Conservation (phyloP, 2,888 invertebrate genomes). For the Hydrotaea diabolus region DNA sequence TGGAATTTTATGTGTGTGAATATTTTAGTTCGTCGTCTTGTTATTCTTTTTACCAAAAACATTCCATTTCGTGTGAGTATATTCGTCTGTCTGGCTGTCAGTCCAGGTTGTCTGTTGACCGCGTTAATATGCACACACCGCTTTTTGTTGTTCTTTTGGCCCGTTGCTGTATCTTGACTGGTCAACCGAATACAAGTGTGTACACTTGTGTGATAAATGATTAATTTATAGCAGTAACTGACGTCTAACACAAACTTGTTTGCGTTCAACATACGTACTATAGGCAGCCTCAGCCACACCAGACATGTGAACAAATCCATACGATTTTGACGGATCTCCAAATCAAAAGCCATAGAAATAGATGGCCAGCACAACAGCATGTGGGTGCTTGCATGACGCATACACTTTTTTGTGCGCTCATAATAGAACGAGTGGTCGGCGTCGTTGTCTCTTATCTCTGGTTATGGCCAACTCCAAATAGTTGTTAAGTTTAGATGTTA, state of each 20-base stretch:
- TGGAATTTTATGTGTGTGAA: not conserved
- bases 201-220: slow-evolving; percentile 35
- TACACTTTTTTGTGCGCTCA: not conserved
- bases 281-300: not conserved
- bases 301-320: slow-evolving; percentile 39
- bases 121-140: slow-evolving; percentile 5
- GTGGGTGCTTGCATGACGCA: slow-evolving; percentile 59
- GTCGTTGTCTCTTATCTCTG: not conserved
- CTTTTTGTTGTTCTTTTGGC: slow-evolving; percentile 1
- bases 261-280: slow-evolving; percentile 35
- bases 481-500: slow-evolving; percentile 37
- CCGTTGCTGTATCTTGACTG: too few relatives aligned
- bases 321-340: not conserved
- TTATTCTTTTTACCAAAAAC: not conserved
- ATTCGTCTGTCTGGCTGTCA: not conserved
- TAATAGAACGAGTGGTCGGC: not conserved
- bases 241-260: slow-evolving; percentile 24
- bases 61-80: not conserved
- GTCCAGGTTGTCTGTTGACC: not conserved
- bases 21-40: not conserved
- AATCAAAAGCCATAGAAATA: slow-evolving; percentile 10
- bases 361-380: slow-evolving; percentile 25
- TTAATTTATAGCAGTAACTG: slow-evolving; percentile 27
- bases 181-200: not conserved
- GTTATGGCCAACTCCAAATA: slow-evolving; percentile 25